phyloP scores from a whole-genome alignment of 2,113 vertebrate genomes.

The Mastomys natalensis region DNA sequence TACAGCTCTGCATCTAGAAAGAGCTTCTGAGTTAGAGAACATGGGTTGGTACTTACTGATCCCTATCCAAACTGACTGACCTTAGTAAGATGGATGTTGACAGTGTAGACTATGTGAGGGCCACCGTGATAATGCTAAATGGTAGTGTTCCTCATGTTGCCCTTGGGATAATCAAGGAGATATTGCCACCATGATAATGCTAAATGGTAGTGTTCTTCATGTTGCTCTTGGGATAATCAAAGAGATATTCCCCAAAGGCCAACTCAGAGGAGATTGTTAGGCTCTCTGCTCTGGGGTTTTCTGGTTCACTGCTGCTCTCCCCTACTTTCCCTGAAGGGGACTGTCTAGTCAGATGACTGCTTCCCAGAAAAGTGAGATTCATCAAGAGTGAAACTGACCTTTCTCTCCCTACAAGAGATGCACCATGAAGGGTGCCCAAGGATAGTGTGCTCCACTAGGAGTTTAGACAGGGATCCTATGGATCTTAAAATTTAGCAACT shows the following conservation, averaged over 20 bases:
- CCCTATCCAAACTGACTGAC: no score
- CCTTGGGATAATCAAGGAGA: no score
- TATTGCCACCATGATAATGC: fast-evolving
- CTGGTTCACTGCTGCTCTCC: fast-evolving
- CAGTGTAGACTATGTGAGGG: not conserved
- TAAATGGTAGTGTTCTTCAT: no score
- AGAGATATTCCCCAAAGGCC: no score
- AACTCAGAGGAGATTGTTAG: fast-evolving
- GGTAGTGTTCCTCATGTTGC: fast-evolving
- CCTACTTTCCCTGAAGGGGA: fast-evolving
- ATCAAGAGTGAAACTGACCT: no score
- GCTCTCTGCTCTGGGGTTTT: fast-evolving
- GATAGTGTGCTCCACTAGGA: fast-evolving
- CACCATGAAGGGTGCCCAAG: fast-evolving
- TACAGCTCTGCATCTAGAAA: not conserved
- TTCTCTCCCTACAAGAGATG: fast-evolving
- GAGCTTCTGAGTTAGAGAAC: not conserved
- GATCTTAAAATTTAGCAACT: not conserved
- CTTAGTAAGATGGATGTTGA: no score
- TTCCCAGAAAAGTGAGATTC: not conserved
- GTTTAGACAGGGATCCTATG: fast-evolving
- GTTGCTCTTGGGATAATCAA: no score
- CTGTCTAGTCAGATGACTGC: fast-evolving
- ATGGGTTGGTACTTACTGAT: fast-evolving
- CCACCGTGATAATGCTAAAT: fast-evolving